Conservation (phyloP, 2,888 invertebrate genomes). For the Xanthostigma xanthostigma region DNA sequence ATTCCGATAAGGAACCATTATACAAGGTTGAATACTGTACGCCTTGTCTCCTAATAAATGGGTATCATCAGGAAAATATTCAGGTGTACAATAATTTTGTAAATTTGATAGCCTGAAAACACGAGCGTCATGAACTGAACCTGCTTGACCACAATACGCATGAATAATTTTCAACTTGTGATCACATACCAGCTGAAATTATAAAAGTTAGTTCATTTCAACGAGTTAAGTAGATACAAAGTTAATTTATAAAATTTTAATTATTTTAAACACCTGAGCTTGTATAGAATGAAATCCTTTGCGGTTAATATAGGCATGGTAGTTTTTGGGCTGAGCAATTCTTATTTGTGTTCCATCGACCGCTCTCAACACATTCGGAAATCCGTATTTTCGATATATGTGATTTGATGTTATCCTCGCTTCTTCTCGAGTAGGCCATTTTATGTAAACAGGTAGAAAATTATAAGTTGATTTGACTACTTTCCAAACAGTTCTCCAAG, state of each 20-base stretch:
- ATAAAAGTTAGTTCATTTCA: neutral
- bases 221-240: neutral
- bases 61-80: neutral
- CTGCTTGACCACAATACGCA: slow-evolving; percentile 8
- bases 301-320: slow-evolving; percentile 5
- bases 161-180: slow-evolving; percentile 9
- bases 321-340: slow-evolving; percentile 1
- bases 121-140: slow-evolving; percentile 11
- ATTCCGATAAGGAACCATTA: slow-evolving; percentile 1
- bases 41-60: slow-evolving; percentile 1
- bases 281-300: slow-evolving; percentile 7
- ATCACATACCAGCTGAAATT: slow-evolving; percentile 9
- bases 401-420: slow-evolving; percentile 3
- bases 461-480: slow-evolving; percentile 9
- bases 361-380: slow-evolving; percentile 8
- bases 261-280: slow-evolving; percentile 3
- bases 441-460: slow-evolving; percentile 10
- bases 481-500: slow-evolving; percentile 10
- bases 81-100: slow-evolving; percentile 8
- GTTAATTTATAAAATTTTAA: slow-evolving; percentile 1
- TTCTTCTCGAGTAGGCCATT: slow-evolving; percentile 12
- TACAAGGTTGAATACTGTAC: neutral
- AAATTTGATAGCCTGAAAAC: slow-evolving; percentile 9
- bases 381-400: slow-evolving; percentile 3
- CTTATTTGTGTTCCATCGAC: slow-evolving; percentile 9